Percentiles rank a stretch among this genome's conserved stretches.
Conservation (phyloP, 2,113 vertebrate genomes). For the Bagarius yarrelli region DNA sequence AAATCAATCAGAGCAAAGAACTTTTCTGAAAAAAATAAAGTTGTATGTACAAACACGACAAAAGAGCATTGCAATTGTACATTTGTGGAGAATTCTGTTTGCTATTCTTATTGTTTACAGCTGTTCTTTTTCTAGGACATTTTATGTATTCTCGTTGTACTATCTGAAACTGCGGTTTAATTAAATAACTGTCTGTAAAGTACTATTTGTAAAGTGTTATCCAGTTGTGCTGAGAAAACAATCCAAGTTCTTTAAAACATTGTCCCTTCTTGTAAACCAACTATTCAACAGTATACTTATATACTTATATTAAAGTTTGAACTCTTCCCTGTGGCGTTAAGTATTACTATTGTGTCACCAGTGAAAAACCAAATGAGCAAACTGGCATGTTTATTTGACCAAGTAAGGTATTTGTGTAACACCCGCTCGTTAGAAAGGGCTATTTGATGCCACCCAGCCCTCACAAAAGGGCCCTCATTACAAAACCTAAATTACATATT, state of each 20-base stretch:
- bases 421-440: conserved; percentile 15
- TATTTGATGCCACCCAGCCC: conserved; percentile 23
- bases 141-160: not conserved
- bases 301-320: not conserved
- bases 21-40: not conserved
- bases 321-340: conserved; percentile 6
- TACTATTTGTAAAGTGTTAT: not conserved
- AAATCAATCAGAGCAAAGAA: not conserved
- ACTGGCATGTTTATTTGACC: conserved; percentile 38
- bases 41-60: not conserved
- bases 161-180: not conserved
- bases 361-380: conserved; percentile 5
- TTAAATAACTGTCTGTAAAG: not conserved
- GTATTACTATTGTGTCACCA: conserved; percentile 4
- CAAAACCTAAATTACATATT: conserved; percentile 40
- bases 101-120: not conserved
- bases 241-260: not conserved
- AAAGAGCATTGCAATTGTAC: not conserved
- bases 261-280: not conserved
- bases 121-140: not conserved
- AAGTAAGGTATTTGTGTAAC: conserved; percentile 15
- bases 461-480: conserved; percentile 26
- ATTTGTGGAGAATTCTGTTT: not conserved
- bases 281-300: not conserved
- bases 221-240: not conserved